Conservation (phyloP, 2,797 vertebrate species). For the Denticeps clupeoides region DNA sequence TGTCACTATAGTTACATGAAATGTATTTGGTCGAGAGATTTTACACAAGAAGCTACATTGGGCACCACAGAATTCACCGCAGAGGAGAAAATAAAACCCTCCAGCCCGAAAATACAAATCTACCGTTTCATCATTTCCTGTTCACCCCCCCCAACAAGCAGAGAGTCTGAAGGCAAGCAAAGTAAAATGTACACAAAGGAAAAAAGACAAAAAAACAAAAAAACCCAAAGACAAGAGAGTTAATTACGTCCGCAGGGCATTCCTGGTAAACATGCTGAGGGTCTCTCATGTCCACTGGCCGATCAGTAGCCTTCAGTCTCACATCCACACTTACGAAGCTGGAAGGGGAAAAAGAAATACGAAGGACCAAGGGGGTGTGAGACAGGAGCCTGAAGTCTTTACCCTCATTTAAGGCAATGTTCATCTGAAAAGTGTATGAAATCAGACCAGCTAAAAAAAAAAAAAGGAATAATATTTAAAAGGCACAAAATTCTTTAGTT, state of each 20-base stretch:
- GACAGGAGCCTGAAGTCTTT: slow-evolving; percentile 29
- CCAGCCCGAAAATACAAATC: too few relatives aligned
- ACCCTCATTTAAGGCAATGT: slow-evolving; percentile 85
- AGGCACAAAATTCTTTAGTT: slow-evolving; percentile 58
- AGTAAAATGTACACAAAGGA: slow-evolving; percentile 26
- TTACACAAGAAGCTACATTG: slow-evolving; percentile 33
- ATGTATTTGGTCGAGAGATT: slow-evolving; percentile 29
- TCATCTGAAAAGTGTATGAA: slow-evolving; percentile 71
- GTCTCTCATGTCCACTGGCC: slow-evolving; percentile 46
- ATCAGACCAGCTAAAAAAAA: slow-evolving; percentile 56
- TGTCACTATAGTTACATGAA: slow-evolving; percentile 26
- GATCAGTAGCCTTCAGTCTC: slow-evolving; percentile 43
- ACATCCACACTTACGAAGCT: slow-evolving; percentile 17
- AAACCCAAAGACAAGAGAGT: slow-evolving; percentile 12
- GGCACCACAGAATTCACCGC: slow-evolving; percentile 25
- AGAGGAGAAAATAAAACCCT: slow-evolving; percentile 16
- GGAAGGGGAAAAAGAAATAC: slow-evolving; percentile 19
- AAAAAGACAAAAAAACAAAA: slow-evolving; percentile 25
- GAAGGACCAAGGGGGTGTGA: slow-evolving; percentile 24
- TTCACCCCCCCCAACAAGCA: slow-evolving; percentile 37
- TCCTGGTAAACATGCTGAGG: slow-evolving; percentile 52
- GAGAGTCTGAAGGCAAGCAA: slow-evolving; percentile 16
- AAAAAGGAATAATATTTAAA: slow-evolving; percentile 81
- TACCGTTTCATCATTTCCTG: slow-evolving; percentile 1
- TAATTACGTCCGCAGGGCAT: slow-evolving; percentile 39